phyloP scores from a whole-genome alignment of 2,113 vertebrate genomes.

The Chloropsis cyanopogon region DNA sequence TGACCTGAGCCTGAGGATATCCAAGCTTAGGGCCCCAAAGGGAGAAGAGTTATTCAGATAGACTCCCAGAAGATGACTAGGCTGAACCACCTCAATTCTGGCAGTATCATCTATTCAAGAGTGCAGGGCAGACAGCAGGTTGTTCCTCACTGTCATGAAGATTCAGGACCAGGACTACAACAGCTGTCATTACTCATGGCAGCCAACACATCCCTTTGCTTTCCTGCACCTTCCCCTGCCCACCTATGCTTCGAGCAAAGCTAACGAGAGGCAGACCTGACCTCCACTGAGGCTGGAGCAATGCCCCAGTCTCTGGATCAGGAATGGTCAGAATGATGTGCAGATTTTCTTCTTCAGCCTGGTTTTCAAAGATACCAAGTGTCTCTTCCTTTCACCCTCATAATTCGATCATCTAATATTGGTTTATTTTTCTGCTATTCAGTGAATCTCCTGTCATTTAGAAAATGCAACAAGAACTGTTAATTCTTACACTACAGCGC shows the following conservation, averaged over 20 bases:
- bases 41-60: not conserved
- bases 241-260: fast-evolving
- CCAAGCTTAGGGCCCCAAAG: not conserved
- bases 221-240: not conserved
- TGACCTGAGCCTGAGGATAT: not conserved
- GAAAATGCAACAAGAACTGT: not conserved
- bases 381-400: not conserved
- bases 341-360: not conserved
- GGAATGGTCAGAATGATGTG: not conserved
- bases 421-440: not conserved
- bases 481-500: not conserved
- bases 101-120: not conserved
- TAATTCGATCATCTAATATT: not conserved
- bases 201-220: not conserved
- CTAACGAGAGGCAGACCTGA: not conserved
- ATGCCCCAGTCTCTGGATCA: not conserved
- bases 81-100: not conserved
- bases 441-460: not conserved
- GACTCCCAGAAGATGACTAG: not conserved
- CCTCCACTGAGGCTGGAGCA: not conserved
- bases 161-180: not conserved
- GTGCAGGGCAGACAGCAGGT: not conserved
- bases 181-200: not conserved
- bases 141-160: not conserved
- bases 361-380: not conserved